Conservation (phyloP, 2,888 invertebrate genomes). For the Muschampia plurimacula region DNA sequence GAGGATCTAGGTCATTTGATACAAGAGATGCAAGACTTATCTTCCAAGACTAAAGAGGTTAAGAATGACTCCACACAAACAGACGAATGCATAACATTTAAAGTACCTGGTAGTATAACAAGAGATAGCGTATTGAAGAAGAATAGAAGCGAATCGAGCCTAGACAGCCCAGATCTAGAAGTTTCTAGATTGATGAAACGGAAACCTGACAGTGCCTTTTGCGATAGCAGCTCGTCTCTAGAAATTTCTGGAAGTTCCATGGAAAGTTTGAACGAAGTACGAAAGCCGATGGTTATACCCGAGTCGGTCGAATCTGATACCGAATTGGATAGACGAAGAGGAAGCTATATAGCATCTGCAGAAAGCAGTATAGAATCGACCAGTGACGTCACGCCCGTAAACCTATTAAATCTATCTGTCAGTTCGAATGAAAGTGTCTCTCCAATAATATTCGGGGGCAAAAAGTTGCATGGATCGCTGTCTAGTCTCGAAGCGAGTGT, state of each 20-base stretch:
- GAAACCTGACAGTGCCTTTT: conserved; percentile 71
- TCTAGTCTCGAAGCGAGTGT: conserved; percentile 82
- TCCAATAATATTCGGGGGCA: conserved; percentile 75
- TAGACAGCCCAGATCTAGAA: conserved; percentile 83
- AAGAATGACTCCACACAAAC: conserved; percentile 56
- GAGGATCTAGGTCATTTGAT: conserved; percentile 76
- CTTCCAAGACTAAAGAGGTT: conserved; percentile 56
- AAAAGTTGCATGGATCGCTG: conserved; percentile 76
- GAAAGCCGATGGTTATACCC: conserved; percentile 57
- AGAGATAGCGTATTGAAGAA: conserved; percentile 77
- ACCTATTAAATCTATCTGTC: conserved; percentile 73
- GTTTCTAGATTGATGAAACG: conserved; percentile 78
- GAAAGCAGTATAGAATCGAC: conserved; percentile 78
- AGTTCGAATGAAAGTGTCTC: conserved; percentile 82
- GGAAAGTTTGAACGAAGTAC: conserved; percentile 69
- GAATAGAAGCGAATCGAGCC: conserved; percentile 80
- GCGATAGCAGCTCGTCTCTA: conserved; percentile 78
- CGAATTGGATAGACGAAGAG: conserved; percentile 71
- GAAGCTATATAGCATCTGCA: conserved; percentile 58
- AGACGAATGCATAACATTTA: conserved; percentile 51
- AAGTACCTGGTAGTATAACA: conserved; percentile 67
- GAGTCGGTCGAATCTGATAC: conserved; percentile 53
- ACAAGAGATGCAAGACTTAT: conserved; percentile 70
- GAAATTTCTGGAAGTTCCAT: conserved; percentile 82
- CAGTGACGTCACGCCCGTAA: conserved; percentile 74